phyloP scores from a whole-genome alignment of 2,797 vertebrate species.

The Trematomus bernacchii region DNA sequence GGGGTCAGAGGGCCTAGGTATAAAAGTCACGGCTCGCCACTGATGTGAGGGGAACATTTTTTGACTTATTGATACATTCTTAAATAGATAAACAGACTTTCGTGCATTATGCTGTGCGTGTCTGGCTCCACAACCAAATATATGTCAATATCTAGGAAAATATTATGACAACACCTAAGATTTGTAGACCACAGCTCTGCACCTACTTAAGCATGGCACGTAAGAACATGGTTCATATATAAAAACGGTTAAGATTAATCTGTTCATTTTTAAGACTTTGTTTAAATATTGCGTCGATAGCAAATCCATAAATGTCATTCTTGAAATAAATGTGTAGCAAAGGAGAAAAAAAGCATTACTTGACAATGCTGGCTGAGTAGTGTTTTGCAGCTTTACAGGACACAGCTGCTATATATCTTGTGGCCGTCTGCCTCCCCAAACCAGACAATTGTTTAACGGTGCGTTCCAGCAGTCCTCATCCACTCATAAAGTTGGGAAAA shows the following conservation, averaged over 20 bases:
- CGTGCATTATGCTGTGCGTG: neutral
- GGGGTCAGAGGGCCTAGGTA: too few species aligned
- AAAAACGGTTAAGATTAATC: conserved; percentile 6
- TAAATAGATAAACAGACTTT: neutral
- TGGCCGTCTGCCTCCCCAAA: conserved; percentile 2
- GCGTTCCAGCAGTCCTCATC: conserved; percentile 8
- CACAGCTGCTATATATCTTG: conserved; percentile 31
- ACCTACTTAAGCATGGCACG: conserved; percentile 11
- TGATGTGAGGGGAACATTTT: neutral
- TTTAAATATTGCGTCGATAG: conserved; percentile 22
- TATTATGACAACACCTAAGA: conserved; percentile 33
- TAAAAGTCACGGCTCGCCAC: too few species aligned
- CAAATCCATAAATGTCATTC: conserved; percentile 30
- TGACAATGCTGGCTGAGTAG: neutral
- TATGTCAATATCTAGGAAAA: conserved; percentile 32
- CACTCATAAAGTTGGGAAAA: conserved; percentile 56
- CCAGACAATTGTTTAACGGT: conserved; percentile 16
- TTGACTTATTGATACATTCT: neutral
- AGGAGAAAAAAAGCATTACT: neutral
- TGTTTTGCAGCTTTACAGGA: neutral
- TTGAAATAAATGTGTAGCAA: conserved; percentile 15
- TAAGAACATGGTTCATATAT: conserved; percentile 48
- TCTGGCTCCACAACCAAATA: conserved; percentile 27
- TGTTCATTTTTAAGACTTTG: neutral
- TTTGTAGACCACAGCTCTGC: conserved; percentile 34